Evolutionary conservation across 2,797 vertebrate species (phyloP).

Genomic region (Sus cebifrons): DNA sequence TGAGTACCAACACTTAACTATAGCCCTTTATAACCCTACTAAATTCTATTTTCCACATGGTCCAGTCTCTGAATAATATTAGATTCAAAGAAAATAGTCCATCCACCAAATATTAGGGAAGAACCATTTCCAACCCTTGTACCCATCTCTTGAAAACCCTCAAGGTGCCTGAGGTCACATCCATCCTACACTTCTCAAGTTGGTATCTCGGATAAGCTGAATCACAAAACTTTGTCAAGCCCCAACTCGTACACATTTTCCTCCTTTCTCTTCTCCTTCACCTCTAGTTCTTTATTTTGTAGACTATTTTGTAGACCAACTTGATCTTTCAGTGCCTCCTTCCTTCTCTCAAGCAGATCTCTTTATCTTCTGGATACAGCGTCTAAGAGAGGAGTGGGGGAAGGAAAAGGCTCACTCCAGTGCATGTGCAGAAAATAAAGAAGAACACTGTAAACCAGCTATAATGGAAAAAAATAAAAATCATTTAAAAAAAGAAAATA

Average conservation of each 20-base stretch:
- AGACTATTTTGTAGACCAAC: neutral
- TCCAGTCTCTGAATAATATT: neutral
- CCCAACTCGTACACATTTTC: neutral
- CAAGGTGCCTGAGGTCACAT: neutral
- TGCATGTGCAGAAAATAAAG: neutral
- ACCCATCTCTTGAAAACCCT: neutral
- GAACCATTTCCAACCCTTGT: neutral
- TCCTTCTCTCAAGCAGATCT: neutral
- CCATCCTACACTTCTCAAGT: neutral
- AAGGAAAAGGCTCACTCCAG: neutral
- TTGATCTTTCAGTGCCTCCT: neutral
- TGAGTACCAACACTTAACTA: neutral
- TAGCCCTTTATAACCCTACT: neutral
- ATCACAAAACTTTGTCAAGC: neutral
- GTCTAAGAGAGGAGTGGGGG: neutral
- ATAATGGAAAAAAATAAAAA: too few relatives aligned
- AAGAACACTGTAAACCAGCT: neutral
- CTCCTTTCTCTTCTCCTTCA: neutral
- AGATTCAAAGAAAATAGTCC: neutral
- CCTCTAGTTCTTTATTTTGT: neutral
- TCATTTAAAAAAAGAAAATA: neutral
- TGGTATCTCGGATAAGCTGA: too few relatives aligned
- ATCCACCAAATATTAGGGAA: neutral
- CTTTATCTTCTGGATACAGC: neutral
- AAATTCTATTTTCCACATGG: slow-evolving; percentile 3